A percentile compares a stretch with the other conserved stretches of the same genome.
Evolutionary conservation across 2,113 vertebrate genomes (phyloP).

Genomic region (Oryzias celebensis): DNA sequence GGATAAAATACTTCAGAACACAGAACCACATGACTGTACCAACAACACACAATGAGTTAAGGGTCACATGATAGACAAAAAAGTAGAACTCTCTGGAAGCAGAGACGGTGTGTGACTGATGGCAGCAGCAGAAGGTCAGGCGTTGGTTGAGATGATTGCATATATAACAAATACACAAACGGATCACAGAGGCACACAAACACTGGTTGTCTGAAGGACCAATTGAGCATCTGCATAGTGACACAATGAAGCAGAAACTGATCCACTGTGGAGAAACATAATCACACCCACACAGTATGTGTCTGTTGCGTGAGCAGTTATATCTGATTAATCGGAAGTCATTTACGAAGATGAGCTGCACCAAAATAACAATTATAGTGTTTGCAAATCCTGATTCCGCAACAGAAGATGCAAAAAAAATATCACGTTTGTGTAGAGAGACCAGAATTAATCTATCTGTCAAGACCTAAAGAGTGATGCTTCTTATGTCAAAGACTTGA

Average conservation of each 20-base stretch:
- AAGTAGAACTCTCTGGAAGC: not conserved
- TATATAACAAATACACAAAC: not conserved
- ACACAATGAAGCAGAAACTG: slow-evolving; percentile 18
- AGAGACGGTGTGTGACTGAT: slow-evolving; percentile 5
- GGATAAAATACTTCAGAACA: no score
- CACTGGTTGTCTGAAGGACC: slow-evolving; percentile 25
- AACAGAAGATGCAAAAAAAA: no score
- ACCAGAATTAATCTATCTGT: not conserved
- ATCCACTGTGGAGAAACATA: slow-evolving; percentile 6
- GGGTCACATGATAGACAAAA: not conserved
- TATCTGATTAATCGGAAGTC: slow-evolving; percentile 3
- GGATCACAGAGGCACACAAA: slow-evolving; percentile 5
- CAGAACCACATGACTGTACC: not conserved
- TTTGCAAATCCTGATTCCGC: not conserved
- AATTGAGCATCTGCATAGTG: slow-evolving; percentile 28
- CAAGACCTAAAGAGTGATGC: not conserved
- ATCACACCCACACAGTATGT: slow-evolving; percentile 3
- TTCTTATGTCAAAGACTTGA: not conserved
- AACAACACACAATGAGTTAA: slow-evolving; percentile 14
- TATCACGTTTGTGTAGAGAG: not conserved
- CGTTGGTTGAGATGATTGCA: not conserved
- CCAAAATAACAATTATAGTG: slow-evolving; percentile 7
- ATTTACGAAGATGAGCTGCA: not conserved
- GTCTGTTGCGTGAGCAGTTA: slow-evolving; percentile 9
- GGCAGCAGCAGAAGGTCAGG: not conserved